Conservation (phyloP, 2,888 invertebrate genomes). For the Thymelicus sylvestris region DNA sequence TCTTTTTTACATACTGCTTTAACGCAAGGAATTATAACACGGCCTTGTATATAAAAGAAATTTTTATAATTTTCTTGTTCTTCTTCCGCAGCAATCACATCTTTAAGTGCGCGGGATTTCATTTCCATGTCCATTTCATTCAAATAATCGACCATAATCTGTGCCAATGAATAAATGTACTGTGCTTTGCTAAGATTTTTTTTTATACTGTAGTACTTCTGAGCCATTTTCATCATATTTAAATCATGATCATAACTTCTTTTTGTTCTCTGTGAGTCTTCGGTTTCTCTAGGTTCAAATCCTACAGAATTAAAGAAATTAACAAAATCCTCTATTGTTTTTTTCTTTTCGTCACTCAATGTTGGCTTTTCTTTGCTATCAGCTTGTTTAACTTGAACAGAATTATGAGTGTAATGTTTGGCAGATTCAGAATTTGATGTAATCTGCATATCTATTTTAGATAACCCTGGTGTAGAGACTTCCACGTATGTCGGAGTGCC, state of each 20-base stretch:
- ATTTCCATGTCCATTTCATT: slow-evolving; percentile 64
- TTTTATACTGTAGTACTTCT: slow-evolving; percentile 61
- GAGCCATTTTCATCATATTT: slow-evolving; percentile 55
- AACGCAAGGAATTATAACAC: slow-evolving; percentile 61
- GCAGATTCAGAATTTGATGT: slow-evolving; percentile 48
- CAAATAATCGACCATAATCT: slow-evolving; percentile 63
- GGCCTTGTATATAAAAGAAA: slow-evolving; percentile 65
- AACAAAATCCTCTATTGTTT: slow-evolving; percentile 74
- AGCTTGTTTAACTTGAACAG: slow-evolving; percentile 39
- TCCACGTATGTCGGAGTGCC: slow-evolving; percentile 33
- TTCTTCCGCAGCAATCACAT: slow-evolving; percentile 65
- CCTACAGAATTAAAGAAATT: slow-evolving; percentile 70
- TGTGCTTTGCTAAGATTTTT: slow-evolving; percentile 61
- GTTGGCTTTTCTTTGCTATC: slow-evolving; percentile 27
- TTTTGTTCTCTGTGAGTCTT: slow-evolving; percentile 52
- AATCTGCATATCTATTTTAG: slow-evolving; percentile 47
- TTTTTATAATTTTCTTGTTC: slow-evolving; percentile 60
- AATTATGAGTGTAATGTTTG: slow-evolving; percentile 48
- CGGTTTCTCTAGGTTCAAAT: slow-evolving; percentile 49
- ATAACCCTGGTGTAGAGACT: not conserved
- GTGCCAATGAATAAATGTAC: slow-evolving; percentile 59
- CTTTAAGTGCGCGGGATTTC: slow-evolving; percentile 59
- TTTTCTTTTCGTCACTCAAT: slow-evolving; percentile 67
- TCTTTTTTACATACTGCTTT: slow-evolving; percentile 58
- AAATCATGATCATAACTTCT: slow-evolving; percentile 66